phyloP scores from a whole-genome alignment of 1,140 invertebrate species.

The Caenorhabditis remanei region DNA sequence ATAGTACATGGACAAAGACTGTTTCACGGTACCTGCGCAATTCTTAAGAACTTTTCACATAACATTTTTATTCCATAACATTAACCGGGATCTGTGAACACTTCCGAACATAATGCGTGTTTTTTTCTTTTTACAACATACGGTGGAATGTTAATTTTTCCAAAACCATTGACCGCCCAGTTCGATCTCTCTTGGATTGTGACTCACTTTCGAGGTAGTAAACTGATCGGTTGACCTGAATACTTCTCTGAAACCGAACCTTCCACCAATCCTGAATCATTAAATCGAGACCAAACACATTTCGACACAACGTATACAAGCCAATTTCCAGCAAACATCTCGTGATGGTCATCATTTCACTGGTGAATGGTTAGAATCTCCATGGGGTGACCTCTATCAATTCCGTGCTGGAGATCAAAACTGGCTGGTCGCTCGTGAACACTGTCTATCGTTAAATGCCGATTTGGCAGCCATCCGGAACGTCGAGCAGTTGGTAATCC shows the following conservation, averaged over 20 bases:
- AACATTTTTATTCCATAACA: no score
- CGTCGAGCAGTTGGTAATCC: constrained; percentile 49
- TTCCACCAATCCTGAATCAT: not conserved
- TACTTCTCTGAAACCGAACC: not conserved
- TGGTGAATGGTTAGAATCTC: constrained; percentile 41
- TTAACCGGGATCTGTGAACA: no score
- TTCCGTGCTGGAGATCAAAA: constrained; percentile 51
- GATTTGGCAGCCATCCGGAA: constrained; percentile 54
- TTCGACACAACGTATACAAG: not conserved
- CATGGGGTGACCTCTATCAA: constrained; percentile 52
- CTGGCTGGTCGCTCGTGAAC: constrained; percentile 42
- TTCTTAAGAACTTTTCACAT: no score
- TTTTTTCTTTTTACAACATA: no score
- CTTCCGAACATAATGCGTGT: no score
- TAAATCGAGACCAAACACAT: not conserved
- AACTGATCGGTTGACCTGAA: constrained; percentile 5
- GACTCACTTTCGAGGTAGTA: not conserved
- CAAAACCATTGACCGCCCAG: no score
- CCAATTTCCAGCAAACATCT: not conserved
- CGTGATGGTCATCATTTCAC: constrained; percentile 26
- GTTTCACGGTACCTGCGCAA: no score
- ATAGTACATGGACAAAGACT: no score
- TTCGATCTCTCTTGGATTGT: not conserved
- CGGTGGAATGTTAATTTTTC: no score
- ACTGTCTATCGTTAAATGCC: constrained; percentile 45